Conservation (phyloP, 2,888 invertebrate genomes). For the Meteorus colon region DNA sequence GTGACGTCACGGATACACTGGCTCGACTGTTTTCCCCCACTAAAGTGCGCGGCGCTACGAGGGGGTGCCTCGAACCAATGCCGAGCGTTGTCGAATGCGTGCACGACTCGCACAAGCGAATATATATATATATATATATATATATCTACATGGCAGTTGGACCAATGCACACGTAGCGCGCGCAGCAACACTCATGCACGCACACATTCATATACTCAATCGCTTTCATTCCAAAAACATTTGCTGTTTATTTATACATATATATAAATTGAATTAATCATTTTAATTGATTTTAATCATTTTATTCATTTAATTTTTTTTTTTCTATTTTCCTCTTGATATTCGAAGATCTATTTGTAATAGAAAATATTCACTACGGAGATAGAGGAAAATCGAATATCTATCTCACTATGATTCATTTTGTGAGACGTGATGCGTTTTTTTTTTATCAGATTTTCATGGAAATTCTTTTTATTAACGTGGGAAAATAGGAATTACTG, state of each 20-base stretch:
- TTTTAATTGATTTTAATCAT: no score
- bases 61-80: conserved; percentile 50
- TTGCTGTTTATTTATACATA: not conserved
- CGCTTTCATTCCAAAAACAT: conserved; percentile 9
- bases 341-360: no score
- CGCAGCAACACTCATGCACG: not conserved
- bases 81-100: conserved; percentile 16
- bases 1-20: conserved; percentile 78
- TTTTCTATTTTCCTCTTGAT: no score
- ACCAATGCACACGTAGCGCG: not conserved
- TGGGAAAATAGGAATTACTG: no score
- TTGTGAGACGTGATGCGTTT: no score
- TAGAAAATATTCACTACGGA: no score
- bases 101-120: conserved; percentile 17
- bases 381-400: no score
- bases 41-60: conserved; percentile 51
- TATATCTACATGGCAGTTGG: not conserved
- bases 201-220: conserved; percentile 18
- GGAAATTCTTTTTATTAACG: no score
- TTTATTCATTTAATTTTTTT: no score
- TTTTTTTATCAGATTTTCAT: no score
- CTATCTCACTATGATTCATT: no score
- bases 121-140: not conserved
- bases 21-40: conserved; percentile 58
- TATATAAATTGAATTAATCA: not conserved